These are phyloP conservation scores for Lithobius niger DNA, from an alignment of 1,140 invertebrate species.

Conservation along the genomic window DNA sequence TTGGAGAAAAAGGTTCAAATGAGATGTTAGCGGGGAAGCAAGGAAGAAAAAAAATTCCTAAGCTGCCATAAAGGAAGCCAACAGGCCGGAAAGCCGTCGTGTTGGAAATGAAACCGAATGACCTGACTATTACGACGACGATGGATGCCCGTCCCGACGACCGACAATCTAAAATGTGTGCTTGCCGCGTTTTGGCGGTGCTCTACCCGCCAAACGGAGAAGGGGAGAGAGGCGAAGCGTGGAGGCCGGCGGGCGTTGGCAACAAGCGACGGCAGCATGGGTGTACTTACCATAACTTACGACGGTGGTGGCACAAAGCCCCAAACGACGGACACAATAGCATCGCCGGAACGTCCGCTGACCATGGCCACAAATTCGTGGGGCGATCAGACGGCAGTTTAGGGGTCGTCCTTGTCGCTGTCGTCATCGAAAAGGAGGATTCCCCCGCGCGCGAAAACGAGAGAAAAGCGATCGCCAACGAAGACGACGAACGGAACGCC, in stretches of 20 bases:
- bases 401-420: neutral
- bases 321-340: conserved; percentile 1
- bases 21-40: no score
- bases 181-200: no score
- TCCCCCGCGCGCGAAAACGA: neutral
- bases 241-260: neutral
- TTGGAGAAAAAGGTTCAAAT: no score
- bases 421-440: neutral
- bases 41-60: no score
- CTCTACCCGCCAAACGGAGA: neutral
- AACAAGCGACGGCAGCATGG: neutral
- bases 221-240: neutral
- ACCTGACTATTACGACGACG: no score
- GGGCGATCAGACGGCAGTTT: neutral
- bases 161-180: neutral
- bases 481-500: neutral
- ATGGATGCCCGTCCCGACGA: neutral
- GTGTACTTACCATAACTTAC: conserved; percentile 6
- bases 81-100: no score
- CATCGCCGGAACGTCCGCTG: neutral
- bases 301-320: conserved; percentile 8
- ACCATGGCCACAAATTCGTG: conserved; percentile 6
- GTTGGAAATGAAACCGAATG: no score
- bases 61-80: no score
- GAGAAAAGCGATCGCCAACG: neutral